Percentiles rank a stretch among this genome's conserved stretches.
Evolutionary conservation across 2,797 vertebrate genomes (phyloP).

Genomic region (Oryzias dopingdopingensis): DNA sequence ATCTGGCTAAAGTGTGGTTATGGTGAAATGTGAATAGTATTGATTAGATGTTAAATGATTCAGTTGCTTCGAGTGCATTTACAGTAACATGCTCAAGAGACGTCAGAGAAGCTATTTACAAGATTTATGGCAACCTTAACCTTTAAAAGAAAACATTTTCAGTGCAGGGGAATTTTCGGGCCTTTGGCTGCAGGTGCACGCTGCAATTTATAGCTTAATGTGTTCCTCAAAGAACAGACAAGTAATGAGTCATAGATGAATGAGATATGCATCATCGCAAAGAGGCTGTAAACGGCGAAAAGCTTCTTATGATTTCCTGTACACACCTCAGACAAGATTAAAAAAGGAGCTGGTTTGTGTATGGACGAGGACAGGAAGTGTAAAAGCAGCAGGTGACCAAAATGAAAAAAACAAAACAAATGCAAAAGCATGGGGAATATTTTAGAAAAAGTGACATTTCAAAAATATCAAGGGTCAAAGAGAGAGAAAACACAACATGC

Average conservation of each 20-base stretch:
- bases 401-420: neutral
- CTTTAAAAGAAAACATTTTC: conserved; percentile 43
- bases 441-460: no score
- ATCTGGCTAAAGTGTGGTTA: conserved; percentile 50
- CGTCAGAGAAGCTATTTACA: conserved; percentile 59
- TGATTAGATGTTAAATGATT: conserved; percentile 75
- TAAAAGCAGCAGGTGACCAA: neutral
- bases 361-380: conserved; percentile 11
- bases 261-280: conserved; percentile 13
- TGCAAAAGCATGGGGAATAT: no score
- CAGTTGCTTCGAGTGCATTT: conserved; percentile 74
- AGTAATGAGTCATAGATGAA: conserved; percentile 17
- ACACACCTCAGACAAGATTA: conserved; percentile 11
- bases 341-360: conserved; percentile 12
- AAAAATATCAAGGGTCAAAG: no score
- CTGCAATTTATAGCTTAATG: conserved; percentile 17
- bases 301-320: conserved; percentile 12
- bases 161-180: conserved; percentile 30
- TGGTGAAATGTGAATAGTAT: conserved; percentile 62
- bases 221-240: conserved; percentile 27
- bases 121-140: conserved; percentile 66
- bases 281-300: conserved; percentile 17
- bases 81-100: conserved; percentile 71
- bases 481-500: no score
- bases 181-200: conserved; percentile 21